Evolutionary conservation across 2,888 invertebrate species (phyloP), one percentile per base, ranked within the genome.

Genomic region (Heliconius erato): DNA sequence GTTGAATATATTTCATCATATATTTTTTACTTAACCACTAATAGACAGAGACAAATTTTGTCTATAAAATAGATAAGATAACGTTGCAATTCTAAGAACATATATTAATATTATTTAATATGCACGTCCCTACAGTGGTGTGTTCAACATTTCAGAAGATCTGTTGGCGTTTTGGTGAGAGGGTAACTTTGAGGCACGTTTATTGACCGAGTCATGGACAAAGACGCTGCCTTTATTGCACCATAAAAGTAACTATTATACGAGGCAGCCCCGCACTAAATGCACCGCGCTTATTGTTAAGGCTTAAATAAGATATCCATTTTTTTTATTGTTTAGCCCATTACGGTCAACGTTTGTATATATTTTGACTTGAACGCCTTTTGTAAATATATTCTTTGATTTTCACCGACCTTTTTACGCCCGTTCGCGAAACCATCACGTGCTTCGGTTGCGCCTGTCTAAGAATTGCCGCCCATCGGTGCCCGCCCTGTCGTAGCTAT

Each of bases 221-320:
- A 95, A 94, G 95, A 93, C 90, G 90, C 88, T 91, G 89, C 87
- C 85, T 95, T 96, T 95, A 95, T 88, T 90, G 90, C 90, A 85
- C 89, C 93, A 90, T 96, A 95, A 95, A 95, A 92, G 89, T 90
- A 87, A 89, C 92, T 89, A 94, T 95, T 95, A 94, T 95, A 88
- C 87, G 87, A 84, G 83, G 86, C 89, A 91, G 89, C 91, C 91
- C 91, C 89, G 90, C 90, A 92, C 93, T 90, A 92, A 94, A 93
- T 90, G 90, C 92, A 90, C 90, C 90, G 89, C 90, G 91, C 92
- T 92, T 90, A 94, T 95, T 95, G 95, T 96, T 93, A 91, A 91
- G 90, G 89, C 92, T 93, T 94, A 95, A 96, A 94, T 96, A 93
- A 96, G 95, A 95, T 92, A 93, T 96, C 94, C 93, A 94, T 92